phyloP scores from a whole-genome alignment of 92 coral and sea anemone genomes.

The Epizoanthus scotinus region DNA sequence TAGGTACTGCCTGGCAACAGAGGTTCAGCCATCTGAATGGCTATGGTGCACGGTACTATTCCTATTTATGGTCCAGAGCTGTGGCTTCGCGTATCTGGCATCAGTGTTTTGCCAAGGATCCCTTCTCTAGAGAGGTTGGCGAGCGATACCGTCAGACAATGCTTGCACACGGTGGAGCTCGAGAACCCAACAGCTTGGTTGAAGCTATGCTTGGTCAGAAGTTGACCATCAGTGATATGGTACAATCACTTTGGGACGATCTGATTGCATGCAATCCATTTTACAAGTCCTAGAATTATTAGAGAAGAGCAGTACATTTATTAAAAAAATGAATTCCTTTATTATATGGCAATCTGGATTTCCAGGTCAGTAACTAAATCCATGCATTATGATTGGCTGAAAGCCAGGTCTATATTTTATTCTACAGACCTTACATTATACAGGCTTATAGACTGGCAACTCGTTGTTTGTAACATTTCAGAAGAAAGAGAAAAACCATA shows the following conservation, averaged over 20 bases:
- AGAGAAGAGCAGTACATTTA: neutral
- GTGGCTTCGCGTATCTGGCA: slow-evolving; percentile 97
- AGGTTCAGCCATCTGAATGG: slow-evolving; percentile 96
- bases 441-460: no score
- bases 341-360: no score
- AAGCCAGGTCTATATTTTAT: no score
- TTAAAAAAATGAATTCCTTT: no score
- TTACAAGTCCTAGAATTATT: slow-evolving; percentile 23
- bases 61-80: slow-evolving; percentile 97
- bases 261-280: slow-evolving; percentile 68
- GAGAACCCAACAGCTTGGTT: slow-evolving; percentile 80
- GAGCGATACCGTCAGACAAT: slow-evolving; percentile 89
- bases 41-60: slow-evolving; percentile 95
- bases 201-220: slow-evolving; percentile 86
- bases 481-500: no score
- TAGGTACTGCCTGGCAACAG: slow-evolving; percentile 98
- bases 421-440: no score
- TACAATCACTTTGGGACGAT: slow-evolving; percentile 82
- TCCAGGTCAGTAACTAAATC: no score
- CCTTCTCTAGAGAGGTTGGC: slow-evolving; percentile 89
- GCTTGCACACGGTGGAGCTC: slow-evolving; percentile 92
- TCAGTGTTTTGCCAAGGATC: slow-evolving; percentile 89
- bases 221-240: slow-evolving; percentile 75
- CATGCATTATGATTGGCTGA: no score
- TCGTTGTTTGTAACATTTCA: no score